Base-by-base conservation (phyloP, 2,113 vertebrate species). In the Pungitius pungitius region DNA sequence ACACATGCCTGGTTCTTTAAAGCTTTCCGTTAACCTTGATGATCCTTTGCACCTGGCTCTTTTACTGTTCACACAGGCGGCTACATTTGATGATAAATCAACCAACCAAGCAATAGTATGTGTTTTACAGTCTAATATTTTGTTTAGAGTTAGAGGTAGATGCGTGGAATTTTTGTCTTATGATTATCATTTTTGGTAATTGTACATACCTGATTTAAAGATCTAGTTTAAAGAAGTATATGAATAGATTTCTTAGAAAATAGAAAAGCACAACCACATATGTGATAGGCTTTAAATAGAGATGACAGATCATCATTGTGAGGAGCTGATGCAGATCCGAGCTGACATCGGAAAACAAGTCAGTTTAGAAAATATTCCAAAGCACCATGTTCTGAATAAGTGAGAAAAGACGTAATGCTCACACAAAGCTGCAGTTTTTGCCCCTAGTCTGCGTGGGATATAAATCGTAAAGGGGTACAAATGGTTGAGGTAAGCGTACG, bases 1-100 rank as follows among this genome's bases (percentile, higher is more conserved):
- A 47, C 47, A 49, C 47, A n/a, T 7, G 3, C 40, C 59, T 58
- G 26, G 61, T 42, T 73, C 73, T 71, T 69, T 56, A 85, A 77
- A 85, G 88, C 56, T 73, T 33, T 66, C 80, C 73, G 80, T 86
- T 84, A 80, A 69, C 73, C 78, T 69, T 54, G 37, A 87, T 85
- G 77, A 85, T 80, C 82, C 73, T 52, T 49, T 51, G 42, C 71
- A 74, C 74, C 69, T 87, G 73, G 51, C 22, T 11, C 37, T 69
- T 42, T 65, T 24, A 42, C 55, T 77, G 43, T 67, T 65, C 14
- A 49, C 6, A 18, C 27, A 43, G 35, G 30, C 2, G 1, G 47
- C 33, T 33, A 47, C 11, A 77, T 45, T 35, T 85, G 49, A 73
- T 83, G 73, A 58, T 39, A 0, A 81, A 80, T 56, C 55, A 57